These are phyloP conservation scores for Rattus norvegicus DNA, from an alignment of 2,113 vertebrate genomes.

Conservation along the genomic window GRCr8 NC_086027.1:85296501-85297000, in stretches of 20 bases:
- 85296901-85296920: background rate
- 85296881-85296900: background rate
- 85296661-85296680: background rate
- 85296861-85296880: background rate
- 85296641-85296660: background rate
- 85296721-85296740: background rate
- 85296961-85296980: slow-evolving; percentile 16
- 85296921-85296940: background rate
- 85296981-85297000: slow-evolving; percentile 28
- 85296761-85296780: slow-evolving; percentile 26
- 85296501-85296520: background rate
- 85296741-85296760: background rate
- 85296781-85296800: background rate
- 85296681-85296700: background rate
- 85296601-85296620: background rate
- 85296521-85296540: background rate
- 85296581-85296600: slow-evolving; percentile 8
- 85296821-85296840: background rate
- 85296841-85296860: background rate
- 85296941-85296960: slow-evolving; percentile 13
- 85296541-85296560: background rate
- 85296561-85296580: background rate
- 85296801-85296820: background rate
- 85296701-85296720: background rate
- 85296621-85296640: background rate